Base-by-base conservation (phyloP, 2,113 vertebrate species). In the Chionodraco myersi region DNA sequence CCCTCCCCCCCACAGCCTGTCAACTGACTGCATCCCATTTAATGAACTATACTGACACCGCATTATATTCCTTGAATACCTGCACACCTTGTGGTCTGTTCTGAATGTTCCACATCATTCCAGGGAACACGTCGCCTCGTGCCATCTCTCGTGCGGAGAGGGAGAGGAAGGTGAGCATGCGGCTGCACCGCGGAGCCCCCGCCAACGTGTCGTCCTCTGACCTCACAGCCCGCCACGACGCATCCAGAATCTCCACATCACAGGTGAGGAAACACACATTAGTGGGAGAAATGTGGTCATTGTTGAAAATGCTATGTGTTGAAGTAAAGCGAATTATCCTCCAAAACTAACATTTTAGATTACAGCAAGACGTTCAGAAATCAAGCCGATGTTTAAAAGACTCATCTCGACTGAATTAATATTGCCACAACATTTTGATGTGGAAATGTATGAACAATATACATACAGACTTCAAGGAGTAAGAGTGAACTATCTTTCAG, bases 141-240 rank as follows among this genome's bases (percentile, higher is more conserved):
- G 97, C 96, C n/a, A 97, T 98, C 91, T 98, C 98, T 44, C 97
- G 98, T 88, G 97, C 97, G 57, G 98, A 99, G 95, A 94, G 98
- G 82, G 98, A 99, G 93, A 95, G 98, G 92, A 98, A 98, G 89
- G 98, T 99, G 90, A 98, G 98, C 95, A 97, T 99, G 97, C 94
- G 97, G 81, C 96, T 99, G 84, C 98, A 99, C 94, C 93, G 97
- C 52, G 98, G 97, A 1, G 97, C 97, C 9, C 97, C 97, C 1
- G 97, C 97, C 94, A 99, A 99, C 0, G 96, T 97, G 72, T 98
- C 98, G 0, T 98, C 97, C 44, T 98, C 97, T 59, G 97, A 99
- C 93, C 97, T 98, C 94, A 97, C 97, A 83, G 97, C 96, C 79
- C 95, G 97, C 26, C 94, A 94, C 90, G 93, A 97, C 96, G 86